Conservation (phyloP, 2,797 vertebrate genomes). For the Oreonectes daqikongensis region DNA sequence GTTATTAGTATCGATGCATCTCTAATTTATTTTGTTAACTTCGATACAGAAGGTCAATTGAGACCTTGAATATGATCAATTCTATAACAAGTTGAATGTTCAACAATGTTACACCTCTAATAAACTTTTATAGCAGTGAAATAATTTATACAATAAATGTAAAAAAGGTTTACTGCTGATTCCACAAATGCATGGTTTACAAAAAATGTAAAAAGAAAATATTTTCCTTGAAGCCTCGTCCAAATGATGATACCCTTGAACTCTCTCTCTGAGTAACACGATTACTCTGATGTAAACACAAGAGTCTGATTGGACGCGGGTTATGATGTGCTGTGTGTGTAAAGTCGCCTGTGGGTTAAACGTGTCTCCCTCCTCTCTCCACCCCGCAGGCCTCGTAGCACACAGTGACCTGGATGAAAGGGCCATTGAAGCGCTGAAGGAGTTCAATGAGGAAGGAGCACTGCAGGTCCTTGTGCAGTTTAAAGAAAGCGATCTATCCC, state of each 20-base stretch:
- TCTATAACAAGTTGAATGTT: too few species aligned
- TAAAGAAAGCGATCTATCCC: constrained; percentile 98
- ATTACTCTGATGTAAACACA: constrained; percentile 41
- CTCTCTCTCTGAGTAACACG: constrained; percentile 35
- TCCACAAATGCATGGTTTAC: too few species aligned
- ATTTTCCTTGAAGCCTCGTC: not conserved
- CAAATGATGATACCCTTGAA: constrained; percentile 48
- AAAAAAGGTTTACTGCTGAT: too few species aligned
- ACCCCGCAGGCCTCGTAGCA: constrained; percentile 87
- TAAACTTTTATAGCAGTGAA: too few species aligned
- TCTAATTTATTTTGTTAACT: too few species aligned
- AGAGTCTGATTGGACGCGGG: constrained; percentile 38
- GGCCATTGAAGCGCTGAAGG: constrained; percentile 96
- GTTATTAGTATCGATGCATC: too few species aligned
- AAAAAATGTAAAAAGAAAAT: too few species aligned
- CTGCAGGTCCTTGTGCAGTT: constrained; percentile 96
- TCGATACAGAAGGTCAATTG: too few species aligned
- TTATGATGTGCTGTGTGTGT: not conserved
- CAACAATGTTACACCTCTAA: too few species aligned
- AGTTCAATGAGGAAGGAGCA: constrained; percentile 97
- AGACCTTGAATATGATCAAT: too few species aligned
- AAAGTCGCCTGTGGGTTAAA: not conserved
- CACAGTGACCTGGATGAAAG: constrained; percentile 97
- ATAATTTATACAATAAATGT: too few species aligned
- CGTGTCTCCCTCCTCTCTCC: not conserved